A percentile compares a stretch with the other conserved stretches of the same genome.
These are phyloP conservation scores for Chaetodon auriga DNA, from an alignment of 2,113 vertebrate species.

Conservation along the genomic window DNA sequence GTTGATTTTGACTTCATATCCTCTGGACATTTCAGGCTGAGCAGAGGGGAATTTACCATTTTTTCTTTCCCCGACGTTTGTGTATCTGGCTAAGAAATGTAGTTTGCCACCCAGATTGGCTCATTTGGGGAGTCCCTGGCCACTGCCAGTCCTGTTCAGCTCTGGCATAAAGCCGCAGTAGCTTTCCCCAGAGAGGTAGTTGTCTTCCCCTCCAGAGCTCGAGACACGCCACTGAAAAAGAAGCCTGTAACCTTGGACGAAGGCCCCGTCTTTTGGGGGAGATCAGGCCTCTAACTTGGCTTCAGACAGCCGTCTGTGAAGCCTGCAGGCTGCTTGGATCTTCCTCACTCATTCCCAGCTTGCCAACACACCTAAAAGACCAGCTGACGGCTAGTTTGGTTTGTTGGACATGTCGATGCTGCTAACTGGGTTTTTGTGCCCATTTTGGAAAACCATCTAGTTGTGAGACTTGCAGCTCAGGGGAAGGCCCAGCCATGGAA, in stretches of 20 bases:
- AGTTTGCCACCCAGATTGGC: constrained; percentile 36
- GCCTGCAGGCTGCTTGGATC: constrained; percentile 14
- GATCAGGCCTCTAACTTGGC: constrained; percentile 29
- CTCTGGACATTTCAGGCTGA: not conserved
- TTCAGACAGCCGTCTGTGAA: constrained; percentile 51
- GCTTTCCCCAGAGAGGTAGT: not conserved
- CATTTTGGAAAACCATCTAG: constrained; percentile 36
- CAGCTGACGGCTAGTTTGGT: not conserved
- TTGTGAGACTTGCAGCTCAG: constrained; percentile 30
- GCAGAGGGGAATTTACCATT: not conserved
- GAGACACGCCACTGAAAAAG: constrained; percentile 21
- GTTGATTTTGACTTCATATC: constrained; percentile 8
- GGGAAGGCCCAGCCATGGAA: constrained; percentile 56
- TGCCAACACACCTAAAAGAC: not conserved
- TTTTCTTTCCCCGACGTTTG: constrained; percentile 1
- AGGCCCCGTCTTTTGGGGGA: constrained; percentile 26
- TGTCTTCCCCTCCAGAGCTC: not conserved
- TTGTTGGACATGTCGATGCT: constrained; percentile 54
- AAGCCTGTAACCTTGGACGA: constrained; percentile 49
- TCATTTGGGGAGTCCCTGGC: constrained; percentile 13
- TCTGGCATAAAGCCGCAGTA: constrained; percentile 40
- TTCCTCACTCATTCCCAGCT: not conserved
- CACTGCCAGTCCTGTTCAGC: constrained; percentile 7
- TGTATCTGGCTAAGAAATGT: constrained; percentile 18
- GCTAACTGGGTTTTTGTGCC: constrained; percentile 15